Evolutionary conservation across 2,888 invertebrate genomes (phyloP).

Genomic region (Pristionchus mayeri): DNA sequence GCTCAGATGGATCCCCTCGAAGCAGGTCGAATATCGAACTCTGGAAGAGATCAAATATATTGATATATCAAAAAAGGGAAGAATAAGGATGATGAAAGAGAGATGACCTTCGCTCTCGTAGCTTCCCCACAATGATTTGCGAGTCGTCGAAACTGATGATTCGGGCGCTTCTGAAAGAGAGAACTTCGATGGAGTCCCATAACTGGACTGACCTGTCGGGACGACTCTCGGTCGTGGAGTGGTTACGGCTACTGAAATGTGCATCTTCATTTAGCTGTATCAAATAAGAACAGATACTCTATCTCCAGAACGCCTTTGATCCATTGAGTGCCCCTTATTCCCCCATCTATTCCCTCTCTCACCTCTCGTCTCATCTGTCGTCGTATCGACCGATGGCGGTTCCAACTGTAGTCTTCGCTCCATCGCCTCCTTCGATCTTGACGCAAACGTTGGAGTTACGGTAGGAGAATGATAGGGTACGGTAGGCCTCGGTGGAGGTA

Average conservation of each 20-base stretch:
- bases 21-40: slow-evolving; percentile 31
- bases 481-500: slow-evolving; percentile 1
- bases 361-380: background rate
- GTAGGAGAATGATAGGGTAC: background rate
- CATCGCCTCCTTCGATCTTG: background rate
- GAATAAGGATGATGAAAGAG: background rate
- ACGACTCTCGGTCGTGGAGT: background rate
- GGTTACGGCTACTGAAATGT: background rate
- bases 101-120: background rate
- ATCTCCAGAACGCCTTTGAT: too few species aligned
- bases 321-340: too few species aligned
- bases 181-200: background rate
- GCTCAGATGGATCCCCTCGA: background rate
- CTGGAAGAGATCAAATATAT: background rate
- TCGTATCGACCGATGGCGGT: slow-evolving; percentile 19
- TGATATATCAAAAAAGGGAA: background rate
- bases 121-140: slow-evolving; percentile 3
- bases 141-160: background rate
- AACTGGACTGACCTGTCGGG: background rate
- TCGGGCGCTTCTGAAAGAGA: background rate
- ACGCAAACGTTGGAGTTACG: background rate
- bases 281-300: too few species aligned
- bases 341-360: background rate
- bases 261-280: background rate
- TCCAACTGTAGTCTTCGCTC: background rate